Evolutionary conservation across 2,113 vertebrate genomes (phyloP).

Genomic region (Mustela nigripes): DNA sequence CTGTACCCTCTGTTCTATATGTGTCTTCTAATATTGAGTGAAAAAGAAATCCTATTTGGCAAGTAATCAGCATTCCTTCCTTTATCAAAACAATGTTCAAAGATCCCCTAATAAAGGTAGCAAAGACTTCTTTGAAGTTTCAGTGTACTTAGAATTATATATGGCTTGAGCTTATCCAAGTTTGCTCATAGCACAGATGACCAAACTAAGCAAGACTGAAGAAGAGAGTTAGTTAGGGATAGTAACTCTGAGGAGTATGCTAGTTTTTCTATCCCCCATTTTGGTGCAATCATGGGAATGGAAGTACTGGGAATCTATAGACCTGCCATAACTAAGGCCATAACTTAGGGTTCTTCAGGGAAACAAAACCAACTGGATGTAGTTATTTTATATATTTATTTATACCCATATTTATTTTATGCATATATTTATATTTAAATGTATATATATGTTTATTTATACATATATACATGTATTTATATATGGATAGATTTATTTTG

Average conservation of each 20-base stretch:
- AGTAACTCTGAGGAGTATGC: not conserved
- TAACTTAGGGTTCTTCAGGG: not conserved
- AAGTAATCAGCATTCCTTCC: not conserved
- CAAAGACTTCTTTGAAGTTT: not conserved
- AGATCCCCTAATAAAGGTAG: not conserved
- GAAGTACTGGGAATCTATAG: not conserved
- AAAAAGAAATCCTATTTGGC: not conserved
- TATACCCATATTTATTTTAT: not conserved
- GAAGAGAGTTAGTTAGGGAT: not conserved
- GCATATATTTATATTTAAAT: not conserved
- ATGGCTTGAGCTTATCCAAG: not conserved
- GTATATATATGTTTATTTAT: too few species aligned
- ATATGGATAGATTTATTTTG: not conserved
- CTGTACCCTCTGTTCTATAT: not conserved
- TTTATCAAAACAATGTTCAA: slow-evolving; percentile 20
- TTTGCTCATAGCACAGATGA: not conserved
- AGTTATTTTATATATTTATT: not conserved
- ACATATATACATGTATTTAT: not conserved
- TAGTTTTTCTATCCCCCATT: not conserved
- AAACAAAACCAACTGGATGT: not conserved
- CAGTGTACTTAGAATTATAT: not conserved
- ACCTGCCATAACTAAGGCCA: not conserved
- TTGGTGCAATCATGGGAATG: not conserved
- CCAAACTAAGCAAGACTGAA: not conserved
- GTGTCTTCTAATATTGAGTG: not conserved